A percentile compares a stretch with the other conserved stretches of the same genome.
phyloP scores from a whole-genome alignment of 2,888 invertebrate species.

The Opisthograptis luteolata region DNA sequence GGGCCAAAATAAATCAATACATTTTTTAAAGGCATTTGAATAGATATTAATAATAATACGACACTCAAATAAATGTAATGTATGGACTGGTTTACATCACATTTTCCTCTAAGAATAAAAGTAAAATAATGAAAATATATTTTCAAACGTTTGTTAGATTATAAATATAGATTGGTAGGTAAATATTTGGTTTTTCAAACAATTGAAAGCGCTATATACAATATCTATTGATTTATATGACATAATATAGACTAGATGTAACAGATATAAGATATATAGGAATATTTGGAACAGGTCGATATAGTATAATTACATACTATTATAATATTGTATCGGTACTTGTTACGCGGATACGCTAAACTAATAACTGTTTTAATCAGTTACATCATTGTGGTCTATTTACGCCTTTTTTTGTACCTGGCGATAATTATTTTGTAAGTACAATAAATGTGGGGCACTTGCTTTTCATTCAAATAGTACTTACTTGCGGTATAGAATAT shows the following conservation, averaged over 20 bases:
- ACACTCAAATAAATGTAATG: neutral
- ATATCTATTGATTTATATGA: neutral
- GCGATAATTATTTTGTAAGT: too few relatives aligned
- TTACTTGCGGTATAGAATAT: too few relatives aligned
- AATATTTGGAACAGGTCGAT: too few relatives aligned
- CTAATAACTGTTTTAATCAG: too few relatives aligned
- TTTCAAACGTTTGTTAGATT: constrained; percentile 31
- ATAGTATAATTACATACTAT: too few relatives aligned
- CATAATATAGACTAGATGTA: constrained; percentile 29
- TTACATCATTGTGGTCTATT: too few relatives aligned
- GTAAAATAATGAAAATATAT: constrained; percentile 2
- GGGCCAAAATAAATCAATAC: neutral
- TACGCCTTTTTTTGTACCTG: too few relatives aligned
- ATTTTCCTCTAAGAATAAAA: neutral
- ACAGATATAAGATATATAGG: constrained; percentile 9
- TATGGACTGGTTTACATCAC: neutral
- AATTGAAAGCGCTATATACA: constrained; percentile 14
- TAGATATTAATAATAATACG: too few relatives aligned
- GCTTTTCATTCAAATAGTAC: too few relatives aligned
- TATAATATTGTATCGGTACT: too few relatives aligned
- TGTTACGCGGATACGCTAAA: too few relatives aligned
- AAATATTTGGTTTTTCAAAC: constrained; percentile 20
- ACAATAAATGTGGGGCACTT: too few relatives aligned
- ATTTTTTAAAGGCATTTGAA: neutral
- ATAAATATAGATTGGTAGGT: constrained; percentile 26